Evolutionary conservation across 2,113 vertebrate genomes (phyloP).

Genomic region (Pseudopipra pipra): DNA sequence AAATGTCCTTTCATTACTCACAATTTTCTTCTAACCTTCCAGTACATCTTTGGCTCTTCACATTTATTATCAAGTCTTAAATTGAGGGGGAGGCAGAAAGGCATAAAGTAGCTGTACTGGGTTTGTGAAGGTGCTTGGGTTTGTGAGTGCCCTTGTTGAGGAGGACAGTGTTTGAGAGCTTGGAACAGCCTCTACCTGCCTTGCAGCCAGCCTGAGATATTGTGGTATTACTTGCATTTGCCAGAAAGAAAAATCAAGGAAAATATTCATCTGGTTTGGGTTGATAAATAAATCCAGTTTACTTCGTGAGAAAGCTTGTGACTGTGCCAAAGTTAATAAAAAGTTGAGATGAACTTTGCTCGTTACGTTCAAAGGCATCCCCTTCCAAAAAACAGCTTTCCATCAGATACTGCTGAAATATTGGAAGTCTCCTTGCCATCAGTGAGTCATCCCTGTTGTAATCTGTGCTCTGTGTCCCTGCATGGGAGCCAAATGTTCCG

Average conservation of each 20-base stretch:
- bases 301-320: slow-evolving; percentile 2
- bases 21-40: background rate
- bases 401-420: background rate
- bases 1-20: background rate
- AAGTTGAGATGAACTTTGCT: slow-evolving; percentile 35
- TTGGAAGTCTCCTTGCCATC: background rate
- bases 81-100: background rate
- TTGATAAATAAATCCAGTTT: slow-evolving; percentile 37
- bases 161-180: background rate
- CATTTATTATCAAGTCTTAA: background rate
- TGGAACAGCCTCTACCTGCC: background rate
- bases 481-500: slow-evolving; percentile 49
- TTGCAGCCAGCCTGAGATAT: background rate
- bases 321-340: slow-evolving; percentile 55
- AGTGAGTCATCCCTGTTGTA: background rate
- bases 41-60: background rate
- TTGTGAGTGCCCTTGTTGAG: background rate
- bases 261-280: slow-evolving; percentile 12
- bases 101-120: background rate
- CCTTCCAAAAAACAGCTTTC: slow-evolving; percentile 21
- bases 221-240: background rate
- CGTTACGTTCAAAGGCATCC: slow-evolving; percentile 1
- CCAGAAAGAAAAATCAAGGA: background rate
- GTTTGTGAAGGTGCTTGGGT: background rate
- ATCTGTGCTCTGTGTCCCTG: background rate